Conservation (phyloP, 2,113 vertebrate genomes). For the Platysteira castanea region DNA sequence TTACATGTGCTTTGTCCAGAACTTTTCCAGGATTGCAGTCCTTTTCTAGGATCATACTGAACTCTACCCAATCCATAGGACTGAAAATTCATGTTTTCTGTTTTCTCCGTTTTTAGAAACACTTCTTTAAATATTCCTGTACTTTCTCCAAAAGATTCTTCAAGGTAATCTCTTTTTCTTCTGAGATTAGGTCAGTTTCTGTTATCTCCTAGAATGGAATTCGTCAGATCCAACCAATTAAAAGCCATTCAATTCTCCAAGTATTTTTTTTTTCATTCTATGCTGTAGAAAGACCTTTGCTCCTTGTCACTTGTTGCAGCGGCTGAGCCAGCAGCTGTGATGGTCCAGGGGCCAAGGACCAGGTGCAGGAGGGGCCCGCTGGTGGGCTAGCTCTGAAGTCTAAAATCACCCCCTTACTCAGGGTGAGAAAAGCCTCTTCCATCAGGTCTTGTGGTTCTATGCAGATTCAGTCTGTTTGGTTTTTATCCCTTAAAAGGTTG, state of each 20-base stretch:
- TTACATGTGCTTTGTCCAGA: neutral
- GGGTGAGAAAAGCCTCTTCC: too few relatives aligned
- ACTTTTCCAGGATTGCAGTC: neutral
- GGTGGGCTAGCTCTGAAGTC: too few relatives aligned
- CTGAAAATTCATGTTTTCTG: neutral
- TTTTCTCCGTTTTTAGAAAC: neutral
- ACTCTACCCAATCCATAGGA: neutral
- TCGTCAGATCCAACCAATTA: neutral
- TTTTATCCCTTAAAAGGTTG: too few relatives aligned
- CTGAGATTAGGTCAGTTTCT: neutral
- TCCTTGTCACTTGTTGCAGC: neutral
- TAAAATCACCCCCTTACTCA: too few relatives aligned
- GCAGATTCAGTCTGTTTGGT: too few relatives aligned
- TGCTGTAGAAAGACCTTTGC: neutral
- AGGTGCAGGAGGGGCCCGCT: too few relatives aligned
- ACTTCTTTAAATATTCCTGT: neutral
- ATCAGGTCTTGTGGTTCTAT: too few relatives aligned
- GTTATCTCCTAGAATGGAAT: neutral
- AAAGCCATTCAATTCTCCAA: neutral
- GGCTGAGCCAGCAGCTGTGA: too few relatives aligned
- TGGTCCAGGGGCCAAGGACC: too few relatives aligned
- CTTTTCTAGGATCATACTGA: neutral
- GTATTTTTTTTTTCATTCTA: neutral
- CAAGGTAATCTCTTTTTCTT: neutral
- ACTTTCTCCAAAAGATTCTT: neutral